Evolutionary conservation across 2,888 invertebrate species (phyloP).

Genomic region (Ormyrus labotus): DNA sequence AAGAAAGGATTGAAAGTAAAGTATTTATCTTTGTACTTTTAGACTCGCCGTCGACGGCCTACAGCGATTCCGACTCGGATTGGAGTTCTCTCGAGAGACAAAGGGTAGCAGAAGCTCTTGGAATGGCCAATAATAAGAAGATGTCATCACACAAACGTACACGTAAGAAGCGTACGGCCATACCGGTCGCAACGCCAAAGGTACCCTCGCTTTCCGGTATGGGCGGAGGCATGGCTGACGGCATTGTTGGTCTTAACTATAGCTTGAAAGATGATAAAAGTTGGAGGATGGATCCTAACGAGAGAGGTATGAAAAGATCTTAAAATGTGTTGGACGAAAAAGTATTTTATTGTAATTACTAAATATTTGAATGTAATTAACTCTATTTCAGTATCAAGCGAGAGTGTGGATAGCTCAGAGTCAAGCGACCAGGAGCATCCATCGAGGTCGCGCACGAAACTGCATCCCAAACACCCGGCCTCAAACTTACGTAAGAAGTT

Average conservation of each 20-base stretch:
- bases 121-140: constrained; percentile 83
- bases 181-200: constrained; percentile 91
- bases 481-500: constrained; percentile 70
- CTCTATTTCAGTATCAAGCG: constrained; percentile 69
- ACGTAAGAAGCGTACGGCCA: constrained; percentile 85
- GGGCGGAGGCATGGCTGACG: constrained; percentile 67
- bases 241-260: constrained; percentile 72
- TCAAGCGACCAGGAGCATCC: constrained; percentile 72
- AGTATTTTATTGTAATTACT: neutral
- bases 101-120: constrained; percentile 79
- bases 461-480: constrained; percentile 60
- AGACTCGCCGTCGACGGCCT: constrained; percentile 77
- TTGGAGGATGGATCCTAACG: constrained; percentile 73
- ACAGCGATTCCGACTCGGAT: constrained; percentile 94
- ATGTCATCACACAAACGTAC: constrained; percentile 84
- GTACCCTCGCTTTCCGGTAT: constrained; percentile 83
- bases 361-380: neutral
- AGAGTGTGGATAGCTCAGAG: constrained; percentile 72
- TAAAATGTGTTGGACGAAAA: neutral
- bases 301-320: constrained; percentile 69
- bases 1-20: neutral
- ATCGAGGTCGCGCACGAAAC: constrained; percentile 57
- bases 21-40: neutral
- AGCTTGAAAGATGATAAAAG: constrained; percentile 73
- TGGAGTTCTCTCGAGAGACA: constrained; percentile 85